A percentile compares a stretch with the other conserved stretches of the same genome.
phyloP scores from a whole-genome alignment of 2,888 invertebrate species.

The Corbicula japonica region DNA sequence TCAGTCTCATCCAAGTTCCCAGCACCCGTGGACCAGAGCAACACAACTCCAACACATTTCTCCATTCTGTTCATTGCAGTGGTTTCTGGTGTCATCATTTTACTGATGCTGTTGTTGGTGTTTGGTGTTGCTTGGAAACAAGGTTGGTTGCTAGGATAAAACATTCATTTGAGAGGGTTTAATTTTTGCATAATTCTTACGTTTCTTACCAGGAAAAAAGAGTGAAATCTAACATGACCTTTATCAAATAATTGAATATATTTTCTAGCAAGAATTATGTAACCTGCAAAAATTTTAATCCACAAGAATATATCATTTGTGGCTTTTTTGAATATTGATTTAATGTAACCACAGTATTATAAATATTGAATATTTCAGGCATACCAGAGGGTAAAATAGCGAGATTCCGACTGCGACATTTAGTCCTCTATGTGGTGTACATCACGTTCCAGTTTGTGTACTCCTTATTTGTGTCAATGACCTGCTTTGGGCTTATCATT shows the following conservation, averaged over 20 bases:
- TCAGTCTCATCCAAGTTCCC: background rate
- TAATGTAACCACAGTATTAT: too few relatives aligned
- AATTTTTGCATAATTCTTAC: too few relatives aligned
- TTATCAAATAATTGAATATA: too few relatives aligned
- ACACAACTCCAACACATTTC: slow-evolving; percentile 61
- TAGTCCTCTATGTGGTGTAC: slow-evolving; percentile 82
- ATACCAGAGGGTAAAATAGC: slow-evolving; percentile 77
- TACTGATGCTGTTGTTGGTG: slow-evolving; percentile 75
- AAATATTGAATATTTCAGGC: too few relatives aligned
- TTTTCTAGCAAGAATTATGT: too few relatives aligned
- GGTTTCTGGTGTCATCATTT: slow-evolving; percentile 72
- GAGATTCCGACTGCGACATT: slow-evolving; percentile 79
- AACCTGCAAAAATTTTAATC: too few relatives aligned
- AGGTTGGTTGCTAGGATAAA: too few relatives aligned
- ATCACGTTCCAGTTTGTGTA: slow-evolving; percentile 84
- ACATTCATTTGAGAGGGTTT: too few relatives aligned
- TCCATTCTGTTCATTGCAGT: slow-evolving; percentile 80
- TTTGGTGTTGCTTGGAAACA: slow-evolving; percentile 80
- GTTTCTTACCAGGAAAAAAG: too few relatives aligned
- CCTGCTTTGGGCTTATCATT: slow-evolving; percentile 81
- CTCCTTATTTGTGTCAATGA: slow-evolving; percentile 82
- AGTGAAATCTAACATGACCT: too few relatives aligned
- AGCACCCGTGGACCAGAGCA: background rate
- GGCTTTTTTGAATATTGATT: too few relatives aligned
- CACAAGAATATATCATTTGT: too few relatives aligned